These are phyloP conservation scores for Corythoichthys intestinalis DNA, from an alignment of 2,113 vertebrate genomes.

Conservation along the genomic window DNA sequence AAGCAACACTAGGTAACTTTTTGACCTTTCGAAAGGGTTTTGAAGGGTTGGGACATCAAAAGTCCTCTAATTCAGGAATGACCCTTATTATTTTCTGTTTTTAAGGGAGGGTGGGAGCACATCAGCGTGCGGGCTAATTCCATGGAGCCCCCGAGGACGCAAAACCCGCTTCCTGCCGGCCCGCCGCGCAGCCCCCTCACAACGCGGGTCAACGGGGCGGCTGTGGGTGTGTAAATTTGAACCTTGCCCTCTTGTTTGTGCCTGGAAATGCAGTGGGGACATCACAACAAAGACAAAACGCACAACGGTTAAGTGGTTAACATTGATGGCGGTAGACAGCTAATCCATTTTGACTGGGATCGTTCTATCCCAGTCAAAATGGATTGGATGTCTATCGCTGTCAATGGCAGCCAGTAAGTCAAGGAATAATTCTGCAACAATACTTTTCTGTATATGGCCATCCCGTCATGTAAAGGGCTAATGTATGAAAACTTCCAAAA, in stretches of 20 bases:
- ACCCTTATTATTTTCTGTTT: background rate
- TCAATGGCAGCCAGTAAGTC: too few relatives aligned
- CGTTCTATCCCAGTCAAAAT: too few relatives aligned
- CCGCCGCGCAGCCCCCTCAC: slow-evolving; percentile 45
- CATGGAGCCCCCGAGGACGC: slow-evolving; percentile 58
- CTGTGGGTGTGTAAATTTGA: slow-evolving; percentile 60
- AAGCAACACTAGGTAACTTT: too few relatives aligned
- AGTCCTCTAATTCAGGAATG: background rate
- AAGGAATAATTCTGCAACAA: too few relatives aligned
- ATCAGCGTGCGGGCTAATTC: slow-evolving; percentile 85
- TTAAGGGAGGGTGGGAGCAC: slow-evolving; percentile 92
- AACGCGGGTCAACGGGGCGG: slow-evolving; percentile 56
- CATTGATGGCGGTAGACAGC: too few relatives aligned
- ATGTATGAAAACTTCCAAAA: background rate
- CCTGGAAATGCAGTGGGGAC: slow-evolving; percentile 32
- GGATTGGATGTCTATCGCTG: too few relatives aligned
- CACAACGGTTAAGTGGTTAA: slow-evolving; percentile 22
- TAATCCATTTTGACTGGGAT: too few relatives aligned
- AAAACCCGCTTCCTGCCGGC: slow-evolving; percentile 16
- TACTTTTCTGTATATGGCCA: too few relatives aligned
- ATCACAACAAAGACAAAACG: slow-evolving; percentile 2
- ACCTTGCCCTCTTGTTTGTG: slow-evolving; percentile 28
- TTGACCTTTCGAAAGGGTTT: too few relatives aligned
- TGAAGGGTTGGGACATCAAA: too few relatives aligned
- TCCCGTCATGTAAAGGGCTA: background rate